Percentiles rank a stretch among this genome's conserved stretches.
Evolutionary conservation across 2,113 vertebrate genomes (phyloP).

Genomic region (Suricata suricatta): DNA sequence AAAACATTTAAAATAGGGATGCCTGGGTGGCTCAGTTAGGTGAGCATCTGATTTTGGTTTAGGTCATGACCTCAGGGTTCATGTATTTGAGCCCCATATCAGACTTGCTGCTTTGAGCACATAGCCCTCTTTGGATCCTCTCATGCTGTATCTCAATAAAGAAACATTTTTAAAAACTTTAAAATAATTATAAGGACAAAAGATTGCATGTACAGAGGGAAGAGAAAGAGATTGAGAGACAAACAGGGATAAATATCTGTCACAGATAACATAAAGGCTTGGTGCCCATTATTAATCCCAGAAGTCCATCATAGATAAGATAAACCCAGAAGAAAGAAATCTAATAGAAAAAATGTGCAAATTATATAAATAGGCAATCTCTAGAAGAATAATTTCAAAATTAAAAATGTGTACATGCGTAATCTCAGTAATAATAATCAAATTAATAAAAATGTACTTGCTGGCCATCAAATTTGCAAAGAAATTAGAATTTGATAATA

Average conservation of each 20-base stretch:
- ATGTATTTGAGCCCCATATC: no score
- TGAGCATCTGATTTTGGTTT: no score
- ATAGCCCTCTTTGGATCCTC: no score
- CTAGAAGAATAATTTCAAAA: background rate
- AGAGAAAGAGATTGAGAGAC: background rate
- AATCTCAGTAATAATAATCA: background rate
- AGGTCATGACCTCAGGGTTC: no score
- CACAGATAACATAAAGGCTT: background rate
- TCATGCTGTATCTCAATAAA: no score
- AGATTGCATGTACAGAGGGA: background rate
- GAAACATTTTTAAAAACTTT: background rate
- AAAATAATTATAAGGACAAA: background rate
- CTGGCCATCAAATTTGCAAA: background rate
- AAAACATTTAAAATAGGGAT: background rate
- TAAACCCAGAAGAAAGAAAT: background rate
- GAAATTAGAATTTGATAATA: background rate
- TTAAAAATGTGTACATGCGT: background rate
- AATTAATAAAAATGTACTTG: background rate
- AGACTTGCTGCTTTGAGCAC: no score
- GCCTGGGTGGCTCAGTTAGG: no score
- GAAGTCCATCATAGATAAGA: background rate
- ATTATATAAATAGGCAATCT: background rate
- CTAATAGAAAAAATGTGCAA: background rate
- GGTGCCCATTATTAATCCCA: background rate
- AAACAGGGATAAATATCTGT: background rate